Conservation (phyloP, 2,797 vertebrate genomes). For the Cheirogaleus major region DNA sequence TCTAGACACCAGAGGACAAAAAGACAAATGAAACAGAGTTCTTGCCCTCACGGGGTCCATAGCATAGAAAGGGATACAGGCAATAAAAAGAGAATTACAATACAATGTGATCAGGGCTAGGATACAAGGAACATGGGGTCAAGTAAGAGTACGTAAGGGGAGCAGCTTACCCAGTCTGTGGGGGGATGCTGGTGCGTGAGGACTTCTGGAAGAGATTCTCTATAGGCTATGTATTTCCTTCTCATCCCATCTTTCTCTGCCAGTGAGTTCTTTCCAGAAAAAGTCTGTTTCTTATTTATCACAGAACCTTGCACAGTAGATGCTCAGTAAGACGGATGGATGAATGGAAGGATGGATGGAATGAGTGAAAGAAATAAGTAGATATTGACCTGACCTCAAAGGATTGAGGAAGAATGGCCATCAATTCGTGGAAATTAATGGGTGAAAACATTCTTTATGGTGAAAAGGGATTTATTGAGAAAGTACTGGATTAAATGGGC, state of each 20-base stretch:
- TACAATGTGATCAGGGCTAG: not conserved
- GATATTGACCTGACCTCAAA: slow-evolving; percentile 59
- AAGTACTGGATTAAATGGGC: slow-evolving; percentile 58
- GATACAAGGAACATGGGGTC: not conserved
- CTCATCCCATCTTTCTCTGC: not conserved
- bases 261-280: not conserved
- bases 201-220: not conserved
- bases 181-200: not conserved
- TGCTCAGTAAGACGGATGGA: not conserved
- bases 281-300: slow-evolving; percentile 33
- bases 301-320: slow-evolving; percentile 17
- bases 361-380: slow-evolving; percentile 53
- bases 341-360: not conserved
- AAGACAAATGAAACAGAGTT: not conserved
- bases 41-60: not conserved
- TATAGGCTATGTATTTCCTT: not conserved
- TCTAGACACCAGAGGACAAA: not conserved
- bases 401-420: slow-evolving; percentile 32
- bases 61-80: not conserved
- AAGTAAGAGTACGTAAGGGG: not conserved
- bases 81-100: not conserved
- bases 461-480: slow-evolving; percentile 57
- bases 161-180: not conserved
- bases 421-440: slow-evolving; percentile 49
- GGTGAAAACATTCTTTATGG: slow-evolving; percentile 2